Evolutionary conservation across 2,797 vertebrate genomes (phyloP).

Genomic region (Delichon dasypus): DNA sequence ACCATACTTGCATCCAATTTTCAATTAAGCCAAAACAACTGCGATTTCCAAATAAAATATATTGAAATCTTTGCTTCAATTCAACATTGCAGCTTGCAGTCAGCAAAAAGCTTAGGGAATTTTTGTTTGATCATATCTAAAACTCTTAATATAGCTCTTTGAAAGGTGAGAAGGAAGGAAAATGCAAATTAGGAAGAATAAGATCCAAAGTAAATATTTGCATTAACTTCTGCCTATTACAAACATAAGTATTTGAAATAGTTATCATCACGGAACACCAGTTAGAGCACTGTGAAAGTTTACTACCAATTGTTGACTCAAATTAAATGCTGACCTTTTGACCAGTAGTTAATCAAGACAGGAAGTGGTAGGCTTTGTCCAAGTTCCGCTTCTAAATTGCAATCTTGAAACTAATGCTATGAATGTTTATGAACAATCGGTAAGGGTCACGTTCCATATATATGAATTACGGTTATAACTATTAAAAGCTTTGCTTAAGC

Average conservation of each 20-base stretch:
- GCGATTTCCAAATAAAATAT: background rate
- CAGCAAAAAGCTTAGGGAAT: background rate
- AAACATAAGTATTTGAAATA: background rate
- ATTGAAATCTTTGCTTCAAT: background rate
- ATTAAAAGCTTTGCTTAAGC: background rate
- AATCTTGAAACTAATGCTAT: background rate
- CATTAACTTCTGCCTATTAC: background rate
- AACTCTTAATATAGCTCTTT: background rate
- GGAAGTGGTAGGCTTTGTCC: background rate
- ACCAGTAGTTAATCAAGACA: background rate
- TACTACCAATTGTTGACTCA: background rate
- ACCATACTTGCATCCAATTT: background rate
- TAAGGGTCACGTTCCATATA: background rate
- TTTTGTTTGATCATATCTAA: slow-evolving; percentile 4
- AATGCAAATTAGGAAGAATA: background rate
- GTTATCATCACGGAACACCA: background rate
- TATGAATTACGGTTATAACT: background rate
- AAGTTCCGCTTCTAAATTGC: background rate
- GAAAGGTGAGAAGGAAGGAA: background rate
- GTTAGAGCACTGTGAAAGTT: background rate
- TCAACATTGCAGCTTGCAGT: background rate
- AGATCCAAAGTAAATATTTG: background rate
- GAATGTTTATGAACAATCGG: background rate
- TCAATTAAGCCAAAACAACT: background rate
- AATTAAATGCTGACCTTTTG: background rate